Evolutionary conservation across 1,140 invertebrate genomes (phyloP).

Genomic region (Vollenhovia emeryi): DNA sequence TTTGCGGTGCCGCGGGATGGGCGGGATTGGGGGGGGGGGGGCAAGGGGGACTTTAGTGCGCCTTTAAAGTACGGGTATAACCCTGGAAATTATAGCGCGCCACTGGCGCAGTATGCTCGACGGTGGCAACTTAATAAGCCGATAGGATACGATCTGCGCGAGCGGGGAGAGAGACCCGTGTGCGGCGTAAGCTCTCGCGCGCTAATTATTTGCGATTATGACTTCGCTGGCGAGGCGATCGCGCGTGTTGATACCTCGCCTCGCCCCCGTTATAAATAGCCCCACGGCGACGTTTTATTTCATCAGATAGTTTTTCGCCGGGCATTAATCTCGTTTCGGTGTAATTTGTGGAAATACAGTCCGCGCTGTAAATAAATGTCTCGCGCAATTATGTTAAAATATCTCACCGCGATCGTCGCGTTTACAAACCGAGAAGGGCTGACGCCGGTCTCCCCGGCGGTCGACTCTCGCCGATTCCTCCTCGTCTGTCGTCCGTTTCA

Average conservation of each 20-base stretch:
- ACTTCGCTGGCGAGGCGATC: slow-evolving; percentile 18
- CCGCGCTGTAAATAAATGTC: neutral
- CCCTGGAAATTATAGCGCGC: slow-evolving; percentile 62
- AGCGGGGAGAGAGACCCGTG: neutral
- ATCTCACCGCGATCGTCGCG: neutral
- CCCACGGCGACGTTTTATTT: neutral
- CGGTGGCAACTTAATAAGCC: slow-evolving; percentile 73
- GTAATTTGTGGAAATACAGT: slow-evolving; percentile 10
- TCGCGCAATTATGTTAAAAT: slow-evolving; percentile 10
- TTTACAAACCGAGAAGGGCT: neutral
- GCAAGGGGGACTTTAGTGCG: slow-evolving; percentile 40
- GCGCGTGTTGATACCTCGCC: slow-evolving; percentile 34
- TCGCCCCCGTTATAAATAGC: slow-evolving; percentile 23
- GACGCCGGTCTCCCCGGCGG: too few species aligned
- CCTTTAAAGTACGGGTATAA: slow-evolving; percentile 56
- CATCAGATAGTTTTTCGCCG: slow-evolving; percentile 17
- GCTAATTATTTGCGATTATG: slow-evolving; percentile 58
- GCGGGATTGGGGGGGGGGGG: neutral
- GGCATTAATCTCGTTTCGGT: slow-evolving; percentile 17
- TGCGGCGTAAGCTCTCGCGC: slow-evolving; percentile 40
- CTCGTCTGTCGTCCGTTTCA: neutral
- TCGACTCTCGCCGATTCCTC: too few species aligned
- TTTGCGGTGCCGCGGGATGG: neutral
- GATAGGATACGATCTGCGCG: slow-evolving; percentile 70
- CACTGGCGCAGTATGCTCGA: slow-evolving; percentile 36